These are phyloP conservation scores for Pemphredon lugubris DNA, from an alignment of 2,888 invertebrate species.

Conservation along the genomic window DNA sequence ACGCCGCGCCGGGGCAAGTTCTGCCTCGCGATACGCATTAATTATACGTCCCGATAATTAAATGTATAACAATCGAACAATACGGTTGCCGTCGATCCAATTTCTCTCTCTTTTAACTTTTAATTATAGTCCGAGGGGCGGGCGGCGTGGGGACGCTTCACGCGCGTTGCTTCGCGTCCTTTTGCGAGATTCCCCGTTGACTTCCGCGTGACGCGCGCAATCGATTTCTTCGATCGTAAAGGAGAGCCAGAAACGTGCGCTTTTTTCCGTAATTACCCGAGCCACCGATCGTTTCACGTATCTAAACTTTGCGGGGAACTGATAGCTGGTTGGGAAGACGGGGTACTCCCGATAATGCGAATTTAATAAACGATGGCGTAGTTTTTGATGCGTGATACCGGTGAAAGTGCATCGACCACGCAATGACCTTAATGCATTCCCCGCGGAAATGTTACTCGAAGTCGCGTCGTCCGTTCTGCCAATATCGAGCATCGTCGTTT, in stretches of 20 bases:
- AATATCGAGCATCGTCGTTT: constrained; percentile 42
- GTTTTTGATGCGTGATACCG: constrained; percentile 28
- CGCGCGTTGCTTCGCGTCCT: too few species aligned
- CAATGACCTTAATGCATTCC: constrained; percentile 50
- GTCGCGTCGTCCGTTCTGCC: constrained; percentile 3
- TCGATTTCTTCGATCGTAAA: too few species aligned
- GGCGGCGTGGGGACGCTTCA: too few species aligned
- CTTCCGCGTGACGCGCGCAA: too few species aligned
- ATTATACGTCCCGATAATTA: constrained; percentile 34
- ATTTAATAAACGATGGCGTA: constrained; percentile 16
- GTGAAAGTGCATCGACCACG: constrained; percentile 37
- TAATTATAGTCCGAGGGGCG: too few species aligned
- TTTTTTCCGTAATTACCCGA: constrained; percentile 19
- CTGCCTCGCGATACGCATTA: background rate
- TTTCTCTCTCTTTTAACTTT: too few species aligned
- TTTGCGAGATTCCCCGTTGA: too few species aligned
- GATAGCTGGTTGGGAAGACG: constrained; percentile 10
- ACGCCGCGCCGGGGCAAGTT: background rate
- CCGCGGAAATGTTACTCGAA: constrained; percentile 42
- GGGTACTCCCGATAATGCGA: constrained; percentile 19
- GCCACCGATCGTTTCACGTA: constrained; percentile 15
- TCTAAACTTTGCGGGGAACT: constrained; percentile 1
- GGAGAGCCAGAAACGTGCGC: background rate
- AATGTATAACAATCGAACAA: constrained; percentile 31
- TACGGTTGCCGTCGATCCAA: too few species aligned